Base-by-base conservation (phyloP, 2,113 vertebrate genomes). In the Rhea pennata region DNA sequence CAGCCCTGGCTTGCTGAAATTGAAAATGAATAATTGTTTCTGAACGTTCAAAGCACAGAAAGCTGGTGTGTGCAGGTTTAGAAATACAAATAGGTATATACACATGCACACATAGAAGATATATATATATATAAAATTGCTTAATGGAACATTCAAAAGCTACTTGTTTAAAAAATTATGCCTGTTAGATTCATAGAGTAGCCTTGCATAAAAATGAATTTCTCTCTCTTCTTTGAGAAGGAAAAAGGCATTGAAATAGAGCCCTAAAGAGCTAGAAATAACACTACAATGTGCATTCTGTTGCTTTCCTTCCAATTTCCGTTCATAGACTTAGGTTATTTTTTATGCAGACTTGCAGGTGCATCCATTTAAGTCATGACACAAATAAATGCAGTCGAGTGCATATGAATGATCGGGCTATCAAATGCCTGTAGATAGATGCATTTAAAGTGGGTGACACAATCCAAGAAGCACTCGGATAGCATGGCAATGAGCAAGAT, bases 271-370 rank as follows among this genome's bases (percentile, higher is more conserved):
- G 51, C 3, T 4, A 88, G 85, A 72, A 93, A 61, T 50, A 80
- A 88, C 66, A 70, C 29, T 21, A 6, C 69, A 73, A 53, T 10
- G 12, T 74, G n/a, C 27, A 7, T 92, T 92, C 56, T 51, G 13
- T 48, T 73, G 56, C 72, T 84, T 92, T 67, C n/a, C 76, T 81
- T 91, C 84, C 53, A 76, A 81, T 72, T 54, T 61, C 50, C 66
- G 29, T n/a, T 82, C 54, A 40, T 3, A 50, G 36, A 23, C 48
- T 92, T 6, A 70, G 66, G 71, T 94, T 80, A 82, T 87, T 89
- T 92, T 92, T 95, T 79, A 71, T 42, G 73, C 31, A 91, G 74
- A 39, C 67, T 87, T 85, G 23, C 81, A 91, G 66, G 64, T 85
- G 58, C 86, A 89, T 77, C 79, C 58, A 15, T 80, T 93, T 56